phyloP scores from a whole-genome alignment of 2,888 invertebrate species.

The Caenorhabditis sp. region DNA sequence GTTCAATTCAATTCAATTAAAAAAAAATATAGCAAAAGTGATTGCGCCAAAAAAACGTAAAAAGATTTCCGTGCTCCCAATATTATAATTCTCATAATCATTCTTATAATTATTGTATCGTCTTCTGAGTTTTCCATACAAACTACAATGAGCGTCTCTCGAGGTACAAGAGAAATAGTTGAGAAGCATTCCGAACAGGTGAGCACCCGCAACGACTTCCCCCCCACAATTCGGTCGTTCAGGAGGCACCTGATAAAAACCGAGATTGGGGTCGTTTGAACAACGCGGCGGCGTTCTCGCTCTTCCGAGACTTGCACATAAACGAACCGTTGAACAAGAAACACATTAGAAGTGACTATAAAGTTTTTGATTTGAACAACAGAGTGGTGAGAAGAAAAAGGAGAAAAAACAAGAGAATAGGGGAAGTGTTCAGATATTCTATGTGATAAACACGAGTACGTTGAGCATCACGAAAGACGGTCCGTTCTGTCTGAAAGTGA shows the following conservation, averaged over 20 bases:
- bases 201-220: background rate
- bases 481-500: constrained; percentile 52
- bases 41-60: no score
- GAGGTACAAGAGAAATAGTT: no score
- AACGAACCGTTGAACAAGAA: constrained; percentile 31
- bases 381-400: constrained; percentile 32
- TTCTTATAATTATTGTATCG: no score
- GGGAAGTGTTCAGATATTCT: constrained; percentile 34
- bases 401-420: background rate
- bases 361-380: constrained; percentile 54
- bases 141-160: no score
- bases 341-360: constrained; percentile 46
- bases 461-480: constrained; percentile 40
- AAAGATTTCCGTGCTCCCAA: no score
- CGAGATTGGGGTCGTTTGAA: constrained; percentile 34
- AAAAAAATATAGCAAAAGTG: no score
- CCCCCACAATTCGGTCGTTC: background rate
- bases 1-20: no score
- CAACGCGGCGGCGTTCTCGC: constrained; percentile 42
- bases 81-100: no score
- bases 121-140: no score
- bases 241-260: constrained; percentile 2
- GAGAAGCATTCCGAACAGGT: no score
- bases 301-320: constrained; percentile 42
- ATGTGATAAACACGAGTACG: constrained; percentile 47